phyloP scores from a whole-genome alignment of 2,113 vertebrate genomes.

The Planiliza haematocheilus region DNA sequence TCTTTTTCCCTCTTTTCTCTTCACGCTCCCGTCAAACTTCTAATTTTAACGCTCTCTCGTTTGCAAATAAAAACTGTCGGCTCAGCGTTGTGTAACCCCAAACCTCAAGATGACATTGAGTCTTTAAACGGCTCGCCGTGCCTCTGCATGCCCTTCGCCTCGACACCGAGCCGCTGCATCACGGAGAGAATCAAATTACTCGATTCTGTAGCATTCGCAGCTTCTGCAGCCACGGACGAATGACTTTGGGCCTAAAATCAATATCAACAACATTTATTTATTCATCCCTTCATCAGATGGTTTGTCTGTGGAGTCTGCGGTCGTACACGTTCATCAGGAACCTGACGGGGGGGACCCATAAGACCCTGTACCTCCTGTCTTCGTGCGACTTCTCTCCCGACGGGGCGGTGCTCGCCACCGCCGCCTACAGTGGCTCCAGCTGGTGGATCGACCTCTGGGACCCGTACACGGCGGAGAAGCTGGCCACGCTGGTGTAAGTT shows the following conservation, averaged over 20 bases:
- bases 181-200: background rate
- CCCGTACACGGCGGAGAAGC: conserved; percentile 93
- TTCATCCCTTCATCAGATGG: conserved; percentile 80
- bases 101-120: background rate
- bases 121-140: background rate
- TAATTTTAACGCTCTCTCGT: background rate
- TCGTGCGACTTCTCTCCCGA: conserved; percentile 96
- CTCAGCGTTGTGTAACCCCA: background rate
- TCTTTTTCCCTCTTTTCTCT: background rate
- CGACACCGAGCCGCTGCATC: background rate
- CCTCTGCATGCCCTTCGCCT: conserved; percentile 12
- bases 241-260: background rate
- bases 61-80: background rate
- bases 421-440: conserved; percentile 86
- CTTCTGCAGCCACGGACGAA: background rate
- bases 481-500: conserved; percentile 88
- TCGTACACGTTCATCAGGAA: conserved; percentile 93
- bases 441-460: conserved; percentile 96
- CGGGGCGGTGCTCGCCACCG: conserved; percentile 91
- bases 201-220: background rate
- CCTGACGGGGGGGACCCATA: conserved; percentile 87
- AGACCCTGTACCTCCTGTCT: conserved; percentile 86
- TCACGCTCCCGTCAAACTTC: conserved; percentile 4
- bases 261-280: no score
- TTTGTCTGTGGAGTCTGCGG: conserved; percentile 94